Conservation (phyloP, 2,888 invertebrate genomes). For the Acanthosepion lycidas region DNA sequence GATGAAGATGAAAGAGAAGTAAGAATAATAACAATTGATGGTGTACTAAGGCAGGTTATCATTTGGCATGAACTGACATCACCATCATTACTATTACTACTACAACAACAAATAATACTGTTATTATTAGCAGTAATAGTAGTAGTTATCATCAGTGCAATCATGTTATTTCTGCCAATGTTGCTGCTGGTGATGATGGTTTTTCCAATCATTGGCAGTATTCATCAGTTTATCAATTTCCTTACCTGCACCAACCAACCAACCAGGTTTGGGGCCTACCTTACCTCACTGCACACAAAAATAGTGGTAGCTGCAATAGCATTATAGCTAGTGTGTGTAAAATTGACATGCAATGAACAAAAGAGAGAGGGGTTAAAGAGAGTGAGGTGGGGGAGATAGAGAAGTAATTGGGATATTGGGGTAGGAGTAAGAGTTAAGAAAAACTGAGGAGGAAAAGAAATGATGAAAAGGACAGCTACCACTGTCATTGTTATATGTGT, state of each 20-base stretch:
- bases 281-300: background rate
- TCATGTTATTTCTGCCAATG: background rate
- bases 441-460: background rate
- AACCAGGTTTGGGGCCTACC: background rate
- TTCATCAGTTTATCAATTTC: background rate
- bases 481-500: background rate
- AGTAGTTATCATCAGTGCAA: background rate
- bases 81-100: background rate
- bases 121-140: background rate
- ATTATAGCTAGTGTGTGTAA: background rate
- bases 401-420: background rate
- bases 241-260: constrained; percentile 1
- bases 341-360: background rate
- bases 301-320: constrained; percentile 20
- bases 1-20: background rate
- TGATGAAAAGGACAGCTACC: background rate
- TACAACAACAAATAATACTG: background rate
- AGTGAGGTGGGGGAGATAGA: background rate
- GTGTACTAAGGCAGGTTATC: background rate
- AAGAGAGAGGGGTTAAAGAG: background rate
- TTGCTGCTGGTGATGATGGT: background rate
- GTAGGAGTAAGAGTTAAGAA: background rate
- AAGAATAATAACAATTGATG: background rate
- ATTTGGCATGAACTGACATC: background rate
- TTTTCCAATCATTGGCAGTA: background rate